phyloP scores from a whole-genome alignment of 2,888 invertebrate species.

The Leptopilina myrica region DNA sequence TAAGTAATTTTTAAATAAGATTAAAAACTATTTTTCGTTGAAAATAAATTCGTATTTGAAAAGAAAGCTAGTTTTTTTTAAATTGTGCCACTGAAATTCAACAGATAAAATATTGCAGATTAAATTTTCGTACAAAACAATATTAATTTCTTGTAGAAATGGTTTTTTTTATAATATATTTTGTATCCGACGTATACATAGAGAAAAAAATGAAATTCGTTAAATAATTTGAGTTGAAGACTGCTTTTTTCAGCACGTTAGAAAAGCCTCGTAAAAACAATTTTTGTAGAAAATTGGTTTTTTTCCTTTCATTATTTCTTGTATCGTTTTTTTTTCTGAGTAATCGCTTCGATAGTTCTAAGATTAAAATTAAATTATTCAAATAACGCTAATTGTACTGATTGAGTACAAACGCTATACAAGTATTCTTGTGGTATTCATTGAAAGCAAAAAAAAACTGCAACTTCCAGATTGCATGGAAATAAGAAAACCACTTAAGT shows the following conservation, averaged over 20 bases:
- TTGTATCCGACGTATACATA: slow-evolving; percentile 5
- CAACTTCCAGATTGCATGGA: neutral
- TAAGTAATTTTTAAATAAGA: too few relatives aligned
- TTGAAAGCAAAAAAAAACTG: neutral
- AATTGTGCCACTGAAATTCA: neutral
- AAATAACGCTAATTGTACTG: neutral
- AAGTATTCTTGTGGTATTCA: slow-evolving; percentile 14
- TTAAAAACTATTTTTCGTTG: too few relatives aligned
- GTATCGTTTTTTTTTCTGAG: neutral
- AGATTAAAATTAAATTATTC: slow-evolving; percentile 12
- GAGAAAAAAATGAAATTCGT: neutral
- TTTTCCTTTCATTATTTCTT: neutral
- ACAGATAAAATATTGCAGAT: neutral
- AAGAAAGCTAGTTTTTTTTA: neutral
- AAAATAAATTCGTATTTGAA: too few relatives aligned
- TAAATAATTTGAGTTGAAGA: neutral
- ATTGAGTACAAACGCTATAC: slow-evolving; percentile 1
- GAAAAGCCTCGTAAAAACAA: neutral
- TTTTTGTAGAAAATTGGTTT: neutral
- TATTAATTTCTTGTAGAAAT: neutral
- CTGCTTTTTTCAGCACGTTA: neutral
- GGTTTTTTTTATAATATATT: neutral
- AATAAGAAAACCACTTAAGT: slow-evolving; percentile 22
- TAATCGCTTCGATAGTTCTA: neutral
- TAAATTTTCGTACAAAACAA: neutral